Base-by-base conservation (phyloP, 2,888 invertebrate genomes). In the Phalera bucephala region DNA sequence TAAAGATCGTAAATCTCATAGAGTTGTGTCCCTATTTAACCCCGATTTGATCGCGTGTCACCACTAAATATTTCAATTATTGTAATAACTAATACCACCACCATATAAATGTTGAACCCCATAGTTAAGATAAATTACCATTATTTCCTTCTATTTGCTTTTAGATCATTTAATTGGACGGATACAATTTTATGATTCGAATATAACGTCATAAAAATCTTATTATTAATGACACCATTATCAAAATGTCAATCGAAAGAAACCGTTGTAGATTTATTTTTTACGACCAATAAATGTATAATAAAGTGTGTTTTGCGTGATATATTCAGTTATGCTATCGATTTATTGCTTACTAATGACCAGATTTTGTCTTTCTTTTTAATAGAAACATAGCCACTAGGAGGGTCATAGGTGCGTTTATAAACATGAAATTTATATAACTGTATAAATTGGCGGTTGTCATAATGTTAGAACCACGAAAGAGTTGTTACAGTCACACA, bases 1-100 rank as follows among this genome's bases (percentile, higher is more conserved):
- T 49, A 11, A 42, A 31, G 25, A 37, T 29, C 47, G 55, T 72
- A 72, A 69, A 72, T 72, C 72, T 65, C 46, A 32, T 52, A 49
- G 47, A 50, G 55, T 59, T 53, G 55, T 59, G 69, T 64, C 58
- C 60, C 59, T 58, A 62, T 63, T 63, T 67, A 64, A 67, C 63
- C 65, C 59, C 48, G 66, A 59, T 55, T 55, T 50, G 50, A 50
- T 63, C 75, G 77, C 76, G 74, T 79, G 79, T 72, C 77, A 53
- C 69, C 72, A 70, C 71, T 74, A 73, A 80, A 81, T 79, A 80
- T 78, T 71, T 78, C 80, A 81, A 81, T 81, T 76, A 79, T 75
- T 72, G 65, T 73, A 72, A 74, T 77, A 70, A 78, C 65, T 71
- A 75, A 78, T 65, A n/a, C n/a, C n/a, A n/a, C n/a, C n/a, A n/a